phyloP scores from a whole-genome alignment of 2,113 vertebrate species.

The Aix galericulata region DNA sequence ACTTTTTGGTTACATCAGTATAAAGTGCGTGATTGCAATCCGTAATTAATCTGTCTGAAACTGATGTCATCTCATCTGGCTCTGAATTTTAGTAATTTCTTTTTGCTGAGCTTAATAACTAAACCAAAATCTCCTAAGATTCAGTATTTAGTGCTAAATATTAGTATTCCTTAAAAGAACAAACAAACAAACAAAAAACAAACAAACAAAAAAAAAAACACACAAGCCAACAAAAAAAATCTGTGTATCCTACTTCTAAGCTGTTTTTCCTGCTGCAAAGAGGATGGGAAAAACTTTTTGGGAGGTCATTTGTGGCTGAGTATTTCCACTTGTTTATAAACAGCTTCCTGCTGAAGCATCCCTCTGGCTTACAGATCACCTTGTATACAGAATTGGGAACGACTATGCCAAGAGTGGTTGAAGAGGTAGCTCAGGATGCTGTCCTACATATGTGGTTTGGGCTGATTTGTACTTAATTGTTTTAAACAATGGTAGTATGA shows the following conservation, averaged over 20 bases:
- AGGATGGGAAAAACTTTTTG: background rate
- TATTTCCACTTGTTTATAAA: background rate
- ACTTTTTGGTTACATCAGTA: background rate
- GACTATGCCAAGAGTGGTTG: background rate
- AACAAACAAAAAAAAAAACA: background rate
- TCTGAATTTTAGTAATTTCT: background rate
- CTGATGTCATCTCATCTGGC: fast-evolving
- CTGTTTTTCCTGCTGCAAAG: background rate
- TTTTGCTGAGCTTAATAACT: background rate
- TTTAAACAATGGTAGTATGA: background rate
- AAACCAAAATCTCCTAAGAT: fast-evolving
- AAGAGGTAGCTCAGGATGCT: background rate
- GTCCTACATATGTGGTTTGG: fast-evolving
- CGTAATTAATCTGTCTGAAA: background rate
- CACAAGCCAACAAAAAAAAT: background rate
- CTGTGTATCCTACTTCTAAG: background rate
- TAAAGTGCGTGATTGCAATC: background rate
- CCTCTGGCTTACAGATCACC: background rate
- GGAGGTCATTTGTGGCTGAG: background rate
- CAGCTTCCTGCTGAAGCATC: background rate
- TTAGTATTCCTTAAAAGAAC: background rate
- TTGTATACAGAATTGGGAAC: background rate
- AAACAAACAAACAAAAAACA: background rate
- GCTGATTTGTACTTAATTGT: background rate
- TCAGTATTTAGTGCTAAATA: background rate